Evolutionary conservation across 1,140 invertebrate species (phyloP), one percentile per base, ranked within the genome.

Genomic region (Drosophila leontia): DNA sequence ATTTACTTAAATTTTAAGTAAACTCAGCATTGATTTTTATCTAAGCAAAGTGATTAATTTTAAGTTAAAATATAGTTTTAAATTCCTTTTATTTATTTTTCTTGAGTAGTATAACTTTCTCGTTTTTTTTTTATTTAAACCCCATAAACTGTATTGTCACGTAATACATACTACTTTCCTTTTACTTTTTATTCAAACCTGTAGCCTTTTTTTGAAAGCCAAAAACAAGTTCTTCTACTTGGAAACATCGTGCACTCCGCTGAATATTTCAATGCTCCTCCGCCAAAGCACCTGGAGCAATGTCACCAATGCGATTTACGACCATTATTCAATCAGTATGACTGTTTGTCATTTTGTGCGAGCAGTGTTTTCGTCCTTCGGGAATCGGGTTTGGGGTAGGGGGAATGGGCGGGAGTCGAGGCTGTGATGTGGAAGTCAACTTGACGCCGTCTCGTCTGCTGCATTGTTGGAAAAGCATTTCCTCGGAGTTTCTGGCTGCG

Each of bases 301-400:
- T 85, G 84, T 90, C 84, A 75, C 74, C 84, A 88, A 90, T 90
- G 85, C 84, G 85, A 88, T 88, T 88, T 88, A 90, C 84, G 84
- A 90, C 84, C 84, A 88, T 88, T 88, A 88, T 88, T 88, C 84
- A 88, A 88, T 88, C 84, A 88, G 84, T 90, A 88, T 90, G 84
- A 88, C 84, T 90, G 85, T 88, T 90, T 88, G 84, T 88, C 85
- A 88, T 88, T 85, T 90, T 88, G 84, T 88, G 79, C 75, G 70
- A 77, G 77, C 81, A 75, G 61, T 44, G 53, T 68, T 75, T 53
- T 69, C 44, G 59, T 72, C 56, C 41, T 63, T 42, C 32, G 35
- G 48, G 47, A n/a, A 48, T 17, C n/a, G 15, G 37, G 17, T n/a
- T 29, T 9, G 60, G 23, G 51, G 19, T 11, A 29, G n/a, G 23